Evolutionary conservation across 2,888 invertebrate genomes (phyloP).

Genomic region (Petrolisthes manimaculis): DNA sequence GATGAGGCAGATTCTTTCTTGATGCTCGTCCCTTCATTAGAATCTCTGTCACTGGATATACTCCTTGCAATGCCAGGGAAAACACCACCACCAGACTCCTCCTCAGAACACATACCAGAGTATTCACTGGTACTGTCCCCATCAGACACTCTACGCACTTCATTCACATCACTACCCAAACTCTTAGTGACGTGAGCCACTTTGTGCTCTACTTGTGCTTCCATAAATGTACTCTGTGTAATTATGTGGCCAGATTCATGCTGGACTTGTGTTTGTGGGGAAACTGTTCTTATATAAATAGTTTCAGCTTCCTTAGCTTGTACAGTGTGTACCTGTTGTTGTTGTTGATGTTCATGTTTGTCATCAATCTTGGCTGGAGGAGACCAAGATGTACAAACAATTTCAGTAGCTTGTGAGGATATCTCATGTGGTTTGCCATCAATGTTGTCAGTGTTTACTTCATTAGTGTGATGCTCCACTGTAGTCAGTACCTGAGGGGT

Average conservation of each 20-base stretch:
- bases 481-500: no score
- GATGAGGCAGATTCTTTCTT: constrained; percentile 11
- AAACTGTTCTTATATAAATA: not conserved
- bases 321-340: not conserved
- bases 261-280: no score
- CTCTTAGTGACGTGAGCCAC: no score
- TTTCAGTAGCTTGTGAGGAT: not conserved
- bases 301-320: not conserved
- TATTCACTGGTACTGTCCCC: constrained; percentile 10
- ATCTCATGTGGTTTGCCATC: not conserved
- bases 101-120: constrained; percentile 6
- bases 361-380: not conserved
- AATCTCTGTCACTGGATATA: constrained; percentile 13
- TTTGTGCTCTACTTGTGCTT: no score
- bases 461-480: no score
- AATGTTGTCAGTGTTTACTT: not conserved
- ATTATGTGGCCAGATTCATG: no score
- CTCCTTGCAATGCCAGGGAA: not conserved
- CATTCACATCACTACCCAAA: no score
- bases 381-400: not conserved
- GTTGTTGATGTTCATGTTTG: not conserved
- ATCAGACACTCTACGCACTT: no score
- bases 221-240: no score
- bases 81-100: not conserved
- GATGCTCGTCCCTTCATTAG: not conserved